These are phyloP conservation scores for Oryzaephilus surinamensis DNA, from an alignment of 1,140 invertebrate genomes.

Conservation along the genomic window DNA sequence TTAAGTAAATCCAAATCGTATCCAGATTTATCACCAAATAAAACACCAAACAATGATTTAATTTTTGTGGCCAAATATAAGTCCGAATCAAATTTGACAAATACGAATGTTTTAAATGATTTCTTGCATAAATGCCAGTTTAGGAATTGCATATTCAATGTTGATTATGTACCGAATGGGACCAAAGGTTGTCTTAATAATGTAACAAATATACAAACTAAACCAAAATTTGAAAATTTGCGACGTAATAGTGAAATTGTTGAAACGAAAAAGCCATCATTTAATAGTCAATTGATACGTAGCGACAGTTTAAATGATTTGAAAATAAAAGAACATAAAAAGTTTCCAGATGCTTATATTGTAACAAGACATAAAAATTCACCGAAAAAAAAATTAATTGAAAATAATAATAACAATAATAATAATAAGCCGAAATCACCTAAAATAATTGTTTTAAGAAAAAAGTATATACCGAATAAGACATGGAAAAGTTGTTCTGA, in stretches of 20 bases:
- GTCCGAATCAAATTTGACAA: slow-evolving; percentile 19
- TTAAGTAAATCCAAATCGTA: too few relatives aligned
- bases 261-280: slow-evolving; percentile 16
- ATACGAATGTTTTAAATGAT: slow-evolving; percentile 20
- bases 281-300: slow-evolving; percentile 27
- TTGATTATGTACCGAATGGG: slow-evolving; percentile 21
- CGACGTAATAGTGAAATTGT: slow-evolving; percentile 29
- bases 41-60: slow-evolving; percentile 12
- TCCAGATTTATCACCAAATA: slow-evolving; percentile 29
- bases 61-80: slow-evolving; percentile 21
- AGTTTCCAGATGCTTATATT: slow-evolving; percentile 33
- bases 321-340: slow-evolving; percentile 22
- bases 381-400: slow-evolving; percentile 7
- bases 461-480: slow-evolving; percentile 27
- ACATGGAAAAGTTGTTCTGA: slow-evolving; percentile 35
- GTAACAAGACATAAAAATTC: slow-evolving; percentile 22
- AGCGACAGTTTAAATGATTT: slow-evolving; percentile 28
- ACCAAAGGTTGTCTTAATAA: slow-evolving; percentile 16
- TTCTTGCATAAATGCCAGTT: slow-evolving; percentile 34
- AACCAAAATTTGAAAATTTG: slow-evolving; percentile 28
- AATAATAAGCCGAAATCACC: slow-evolving; percentile 21
- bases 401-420: slow-evolving; percentile 16
- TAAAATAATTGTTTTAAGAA: slow-evolving; percentile 24
- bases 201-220: slow-evolving; percentile 16
- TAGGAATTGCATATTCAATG: slow-evolving; percentile 35